Conservation (phyloP, 1,140 invertebrate genomes). For the Tetramorium simillimum region DNA sequence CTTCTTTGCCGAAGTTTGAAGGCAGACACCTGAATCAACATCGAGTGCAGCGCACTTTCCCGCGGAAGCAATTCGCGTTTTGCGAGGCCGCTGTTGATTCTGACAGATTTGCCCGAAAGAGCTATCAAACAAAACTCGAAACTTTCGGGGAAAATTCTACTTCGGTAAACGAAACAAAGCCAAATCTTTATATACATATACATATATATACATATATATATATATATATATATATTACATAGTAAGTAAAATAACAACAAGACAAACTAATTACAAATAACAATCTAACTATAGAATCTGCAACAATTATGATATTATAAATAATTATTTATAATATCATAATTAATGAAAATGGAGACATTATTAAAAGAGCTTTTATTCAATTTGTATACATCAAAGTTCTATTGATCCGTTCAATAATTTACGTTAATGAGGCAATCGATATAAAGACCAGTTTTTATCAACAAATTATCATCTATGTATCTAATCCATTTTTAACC, state of each 20-base stretch:
- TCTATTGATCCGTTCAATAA: background rate
- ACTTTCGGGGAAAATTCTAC: constrained; percentile 25
- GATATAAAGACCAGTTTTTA: background rate
- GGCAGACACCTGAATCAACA: constrained; percentile 54
- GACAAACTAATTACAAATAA: no score
- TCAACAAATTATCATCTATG: background rate
- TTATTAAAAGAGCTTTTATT: background rate
- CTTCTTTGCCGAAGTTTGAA: constrained; percentile 43
- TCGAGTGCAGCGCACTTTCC: constrained; percentile 25
- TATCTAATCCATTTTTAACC: background rate
- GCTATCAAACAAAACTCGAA: constrained; percentile 47
- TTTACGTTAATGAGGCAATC: background rate
- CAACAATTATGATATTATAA: background rate
- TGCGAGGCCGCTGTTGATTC: constrained; percentile 36
- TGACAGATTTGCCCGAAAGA: constrained; percentile 51
- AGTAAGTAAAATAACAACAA: background rate
- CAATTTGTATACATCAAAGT: background rate
- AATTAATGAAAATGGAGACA: background rate
- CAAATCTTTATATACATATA: background rate
- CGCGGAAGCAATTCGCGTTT: constrained; percentile 10
- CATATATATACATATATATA: no score
- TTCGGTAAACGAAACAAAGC: constrained; percentile 1
- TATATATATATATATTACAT: background rate
- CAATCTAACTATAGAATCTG: background rate
- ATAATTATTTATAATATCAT: constrained; percentile 18